Base-by-base conservation (phyloP, 2,113 vertebrate genomes). In the Percina caprodes region DNA sequence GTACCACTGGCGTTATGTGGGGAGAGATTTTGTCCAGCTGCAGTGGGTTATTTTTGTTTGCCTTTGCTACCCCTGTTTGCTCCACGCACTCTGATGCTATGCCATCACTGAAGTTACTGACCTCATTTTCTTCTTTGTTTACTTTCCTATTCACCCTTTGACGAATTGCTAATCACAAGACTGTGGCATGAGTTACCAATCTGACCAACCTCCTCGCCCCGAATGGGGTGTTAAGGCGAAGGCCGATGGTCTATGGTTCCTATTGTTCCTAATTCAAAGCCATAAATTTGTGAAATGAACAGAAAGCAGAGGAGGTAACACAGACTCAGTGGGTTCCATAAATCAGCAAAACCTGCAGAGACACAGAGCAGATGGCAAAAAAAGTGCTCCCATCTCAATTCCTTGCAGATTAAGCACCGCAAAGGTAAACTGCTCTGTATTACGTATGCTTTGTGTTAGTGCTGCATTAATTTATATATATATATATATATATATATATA, bases 271-370 rank as follows among this genome's bases (percentile, higher is more conserved):
- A 85, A 92, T 93, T 92, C 90, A 90, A 79, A 82, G 71, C 82
- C 83, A 89, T 93, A 91, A 70, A 92, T 94, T 90, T 89, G 79
- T 65, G 75, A 82, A 88, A 90, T 67, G 68, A 79, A 89, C 59
- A 65, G 61, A 89, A 80, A 86, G 71, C 82, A 63, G 69, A 79
- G 54, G 79, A 83, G 75, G 66, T 77, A 74, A 67, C 85, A 71
- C 59, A 48, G 74, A 72, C 79, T 79, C 72, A 18, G 72, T 49
- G 83, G 88, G 81, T 84, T 82, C 70, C 86, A 92, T 94, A 95
- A 95, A 93, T 94, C 94, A 92, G 86, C 84, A 77, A 81, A 90
- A 89, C 92, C 91, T 92, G 86, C 87, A 83, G 93, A 92, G 93
- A 94, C 73, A 2, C 52, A 77, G 86, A 92, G 73, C 95, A 95